Percentiles rank a stretch among this genome's conserved stretches.
Conservation (phyloP, 1,140 invertebrate genomes). For the Vollenhovia emeryi region DNA sequence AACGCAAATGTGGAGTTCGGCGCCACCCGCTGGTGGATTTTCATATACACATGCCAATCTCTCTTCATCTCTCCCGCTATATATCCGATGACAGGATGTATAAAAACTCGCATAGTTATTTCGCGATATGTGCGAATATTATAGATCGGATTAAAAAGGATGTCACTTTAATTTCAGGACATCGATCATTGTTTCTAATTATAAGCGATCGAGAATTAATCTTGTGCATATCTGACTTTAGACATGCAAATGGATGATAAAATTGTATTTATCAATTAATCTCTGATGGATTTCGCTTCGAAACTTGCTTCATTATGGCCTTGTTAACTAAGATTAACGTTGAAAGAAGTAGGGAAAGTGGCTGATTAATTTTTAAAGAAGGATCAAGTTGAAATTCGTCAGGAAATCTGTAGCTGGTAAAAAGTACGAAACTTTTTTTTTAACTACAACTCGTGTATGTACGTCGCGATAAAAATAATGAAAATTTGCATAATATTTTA, state of each 20-base stretch:
- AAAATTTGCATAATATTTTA: constrained; percentile 45
- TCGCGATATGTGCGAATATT: not conserved
- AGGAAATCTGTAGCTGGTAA: not conserved
- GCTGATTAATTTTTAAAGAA: not conserved
- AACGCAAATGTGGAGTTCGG: constrained; percentile 50
- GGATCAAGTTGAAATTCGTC: constrained; percentile 15
- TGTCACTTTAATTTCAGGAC: not conserved
- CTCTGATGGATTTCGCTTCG: not conserved
- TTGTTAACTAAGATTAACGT: constrained; percentile 25
- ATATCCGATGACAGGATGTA: not conserved
- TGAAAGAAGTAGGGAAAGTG: not conserved
- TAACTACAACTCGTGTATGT: not conserved
- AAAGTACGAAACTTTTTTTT: constrained; percentile 18
- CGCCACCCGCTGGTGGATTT: constrained; percentile 2
- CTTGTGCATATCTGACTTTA: not conserved
- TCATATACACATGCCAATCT: not conserved
- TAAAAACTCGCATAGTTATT: not conserved
- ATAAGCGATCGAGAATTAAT: not conserved
- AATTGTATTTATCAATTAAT: constrained; percentile 3
- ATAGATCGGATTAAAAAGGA: not conserved
- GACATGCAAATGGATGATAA: not conserved
- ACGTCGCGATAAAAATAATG: not conserved
- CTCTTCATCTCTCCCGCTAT: not conserved
- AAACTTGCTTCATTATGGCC: constrained; percentile 8
- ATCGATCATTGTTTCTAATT: not conserved